phyloP scores from a whole-genome alignment of 2,113 vertebrate species.

The Phodopus roborovskii region DNA sequence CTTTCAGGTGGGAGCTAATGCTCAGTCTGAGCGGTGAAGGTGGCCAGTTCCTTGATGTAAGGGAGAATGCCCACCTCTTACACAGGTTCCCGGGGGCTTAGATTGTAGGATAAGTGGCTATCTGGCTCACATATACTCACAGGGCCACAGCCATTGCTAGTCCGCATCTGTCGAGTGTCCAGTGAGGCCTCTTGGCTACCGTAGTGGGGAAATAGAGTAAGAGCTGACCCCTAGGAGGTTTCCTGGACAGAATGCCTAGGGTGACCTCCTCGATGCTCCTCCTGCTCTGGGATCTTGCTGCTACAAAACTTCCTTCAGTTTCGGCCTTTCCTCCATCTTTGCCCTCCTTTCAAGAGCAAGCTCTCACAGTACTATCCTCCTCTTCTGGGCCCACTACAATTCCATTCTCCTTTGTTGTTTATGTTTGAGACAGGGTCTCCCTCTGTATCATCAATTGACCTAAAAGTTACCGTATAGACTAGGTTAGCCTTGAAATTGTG shows the following conservation, averaged over 20 bases:
- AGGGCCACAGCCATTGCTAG: not conserved
- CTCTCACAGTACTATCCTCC: not conserved
- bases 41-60: not conserved
- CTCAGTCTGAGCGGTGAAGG: not conserved
- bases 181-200: not conserved
- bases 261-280: not conserved
- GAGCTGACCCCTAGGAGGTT: not conserved
- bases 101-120: not conserved
- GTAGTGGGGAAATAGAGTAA: not conserved
- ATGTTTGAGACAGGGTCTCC: not conserved
- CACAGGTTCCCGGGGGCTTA: not conserved
- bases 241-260: not conserved
- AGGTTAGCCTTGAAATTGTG: not conserved
- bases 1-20: not conserved
- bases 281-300: not conserved
- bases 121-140: not conserved
- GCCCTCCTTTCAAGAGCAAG: not conserved
- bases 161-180: not conserved
- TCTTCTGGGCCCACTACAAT: not conserved
- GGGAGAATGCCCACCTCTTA: not conserved
- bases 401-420: not conserved
- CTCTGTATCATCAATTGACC: not conserved
- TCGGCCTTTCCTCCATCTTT: not conserved
- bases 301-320: not conserved
- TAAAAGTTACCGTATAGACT: not conserved